These are phyloP conservation scores for Agrypnia vestita DNA, from an alignment of 1,140 invertebrate genomes.

Conservation along the genomic window DNA sequence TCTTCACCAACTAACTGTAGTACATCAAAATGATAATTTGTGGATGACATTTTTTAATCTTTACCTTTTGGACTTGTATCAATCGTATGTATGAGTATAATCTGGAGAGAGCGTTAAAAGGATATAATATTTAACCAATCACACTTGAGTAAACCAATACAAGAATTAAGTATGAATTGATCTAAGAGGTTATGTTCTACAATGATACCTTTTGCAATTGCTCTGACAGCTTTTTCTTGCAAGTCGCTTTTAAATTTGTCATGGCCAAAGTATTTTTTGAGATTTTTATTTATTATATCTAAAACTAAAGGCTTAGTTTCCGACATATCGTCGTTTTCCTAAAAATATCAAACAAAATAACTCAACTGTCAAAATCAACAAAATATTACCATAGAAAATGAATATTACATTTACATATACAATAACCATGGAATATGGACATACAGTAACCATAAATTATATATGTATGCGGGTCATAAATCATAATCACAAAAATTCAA, in stretches of 20 bases:
- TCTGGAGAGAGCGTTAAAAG: not conserved
- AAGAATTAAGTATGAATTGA: slow-evolving; percentile 8
- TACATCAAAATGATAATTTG: no score
- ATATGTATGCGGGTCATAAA: no score
- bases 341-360: not conserved
- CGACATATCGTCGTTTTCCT: not conserved
- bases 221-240: slow-evolving; percentile 71
- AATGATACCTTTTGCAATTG: slow-evolving; percentile 70
- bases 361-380: slow-evolving; percentile 25
- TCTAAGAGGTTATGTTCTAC: not conserved
- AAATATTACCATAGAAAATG: no score
- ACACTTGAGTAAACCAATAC: not conserved
- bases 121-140: not conserved
- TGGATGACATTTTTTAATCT: no score
- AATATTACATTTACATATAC: no score
- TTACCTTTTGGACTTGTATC: no score
- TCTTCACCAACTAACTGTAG: no score
- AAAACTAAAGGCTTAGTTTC: slow-evolving; percentile 27
- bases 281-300: slow-evolving; percentile 11
- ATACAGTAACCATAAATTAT: no score
- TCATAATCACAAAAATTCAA: no score
- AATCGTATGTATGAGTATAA: not conserved
- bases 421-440: no score
- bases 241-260: slow-evolving; percentile 73
- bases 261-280: slow-evolving; percentile 69